Percentiles rank a stretch among this genome's conserved stretches.
Conservation (phyloP, 2,797 vertebrate genomes). For the Orestias chungarensis region DNA sequence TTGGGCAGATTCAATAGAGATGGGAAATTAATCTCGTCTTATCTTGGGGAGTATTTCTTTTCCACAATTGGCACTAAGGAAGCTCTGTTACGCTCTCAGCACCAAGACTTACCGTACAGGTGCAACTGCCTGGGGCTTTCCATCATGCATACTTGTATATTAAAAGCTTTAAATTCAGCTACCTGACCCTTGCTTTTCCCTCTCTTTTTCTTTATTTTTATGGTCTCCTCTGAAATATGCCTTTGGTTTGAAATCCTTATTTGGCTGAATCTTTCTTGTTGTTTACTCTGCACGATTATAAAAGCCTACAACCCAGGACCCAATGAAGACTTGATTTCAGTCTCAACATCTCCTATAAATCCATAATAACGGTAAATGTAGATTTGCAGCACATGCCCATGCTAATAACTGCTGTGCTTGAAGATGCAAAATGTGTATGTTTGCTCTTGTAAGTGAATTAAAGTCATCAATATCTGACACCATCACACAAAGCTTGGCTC, state of each 20-base stretch:
- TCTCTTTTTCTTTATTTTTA: background rate
- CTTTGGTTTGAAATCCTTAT: background rate
- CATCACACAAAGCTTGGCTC: constrained; percentile 6
- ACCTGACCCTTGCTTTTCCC: constrained; percentile 1
- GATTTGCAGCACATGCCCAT: background rate
- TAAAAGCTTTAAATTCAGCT: constrained; percentile 2
- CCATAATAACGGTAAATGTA: background rate
- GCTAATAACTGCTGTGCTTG: constrained; percentile 6
- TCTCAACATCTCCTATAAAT: background rate
- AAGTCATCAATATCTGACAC: constrained; percentile 7
- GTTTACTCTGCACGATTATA: background rate
- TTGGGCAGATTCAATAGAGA: constrained; percentile 7
- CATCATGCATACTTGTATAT: constrained; percentile 3
- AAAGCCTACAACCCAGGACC: too few relatives aligned
- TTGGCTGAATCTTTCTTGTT: background rate
- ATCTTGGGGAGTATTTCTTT: background rate
- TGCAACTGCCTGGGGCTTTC: background rate
- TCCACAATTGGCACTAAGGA: background rate
- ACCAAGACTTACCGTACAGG: background rate
- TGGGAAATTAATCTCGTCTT: constrained; percentile 1
- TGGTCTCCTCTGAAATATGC: background rate
- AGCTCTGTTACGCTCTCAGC: background rate
- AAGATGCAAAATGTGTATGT: constrained; percentile 1
- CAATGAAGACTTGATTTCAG: background rate
- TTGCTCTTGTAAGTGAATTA: constrained; percentile 11